Evolutionary conservation across 2,113 vertebrate genomes (phyloP), one percentile per base, ranked within the genome.

Genomic region (Halcyon senegalensis): DNA sequence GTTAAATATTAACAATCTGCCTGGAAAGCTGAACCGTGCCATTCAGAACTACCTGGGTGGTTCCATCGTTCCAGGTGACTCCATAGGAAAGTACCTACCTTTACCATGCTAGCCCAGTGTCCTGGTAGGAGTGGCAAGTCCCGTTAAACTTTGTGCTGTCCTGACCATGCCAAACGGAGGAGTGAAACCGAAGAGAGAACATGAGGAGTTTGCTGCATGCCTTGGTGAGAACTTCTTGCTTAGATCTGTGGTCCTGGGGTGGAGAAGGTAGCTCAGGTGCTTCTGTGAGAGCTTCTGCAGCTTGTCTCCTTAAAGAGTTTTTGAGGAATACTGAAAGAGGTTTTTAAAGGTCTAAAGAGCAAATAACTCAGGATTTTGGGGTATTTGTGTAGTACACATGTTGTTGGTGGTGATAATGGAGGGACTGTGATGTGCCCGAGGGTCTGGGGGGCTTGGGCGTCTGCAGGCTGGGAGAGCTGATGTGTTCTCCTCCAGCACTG

Each of bases 51-150:
- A 73, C 77, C 46, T 28, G 72, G 44, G 28, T 69, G 72, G 58
- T 63, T 69, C 18, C 64, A 16, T 74, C 85, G 30, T 46, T 35
- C 60, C 92, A 74, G 76, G 88, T 90, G 90, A 46, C 85, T 51
- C 24, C 41, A 2, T 16, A 92, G 96, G 96, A 95, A 97, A 92
- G 96, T 84, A 51, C 96, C 92, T 92, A 13, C 39, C 53, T 91
- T 86, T 92, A 82, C 83, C 33, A 25, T 21, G 14, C 62, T 62
- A 14, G 33, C 37, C 48, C n/a, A 3, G 21, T 21, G 51, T 1
- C 3, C 5, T 35, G 64, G 73, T 19, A 43, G 90, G 93, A 86
- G 79, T 84, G 93, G 43, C 17, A 1, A 37, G 31, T 56, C 51
- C 73, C 1, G 0, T 20, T 24, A 37, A 35, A 31, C 43, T 35